phyloP scores from a whole-genome alignment of 2,113 vertebrate genomes.

The Sitta europaea region DNA sequence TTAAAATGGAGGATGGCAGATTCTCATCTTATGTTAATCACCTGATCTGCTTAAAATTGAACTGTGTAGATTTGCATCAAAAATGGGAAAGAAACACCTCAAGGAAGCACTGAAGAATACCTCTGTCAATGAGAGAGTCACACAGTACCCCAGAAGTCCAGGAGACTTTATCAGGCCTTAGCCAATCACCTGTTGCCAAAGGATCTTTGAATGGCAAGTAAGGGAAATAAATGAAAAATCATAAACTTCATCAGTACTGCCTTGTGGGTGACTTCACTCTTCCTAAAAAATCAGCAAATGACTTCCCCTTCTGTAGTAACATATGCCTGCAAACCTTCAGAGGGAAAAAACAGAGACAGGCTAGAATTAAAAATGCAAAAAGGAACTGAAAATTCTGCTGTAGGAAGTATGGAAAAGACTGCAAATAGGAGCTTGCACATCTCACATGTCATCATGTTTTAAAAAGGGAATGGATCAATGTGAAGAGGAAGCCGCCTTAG shows the following conservation, averaged over 20 bases:
- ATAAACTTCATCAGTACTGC: not conserved
- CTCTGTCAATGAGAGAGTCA: not conserved
- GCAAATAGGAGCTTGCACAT: not conserved
- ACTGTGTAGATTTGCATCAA: not conserved
- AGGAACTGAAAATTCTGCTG: not conserved
- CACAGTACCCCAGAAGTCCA: not conserved
- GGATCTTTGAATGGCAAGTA: not conserved
- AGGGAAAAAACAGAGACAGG: not conserved
- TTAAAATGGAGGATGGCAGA: not conserved
- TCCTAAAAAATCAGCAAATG: not conserved
- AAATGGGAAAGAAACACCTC: not conserved
- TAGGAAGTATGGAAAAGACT: not conserved
- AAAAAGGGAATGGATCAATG: not conserved
- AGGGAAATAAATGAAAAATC: not conserved
- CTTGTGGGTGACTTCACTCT: not conserved
- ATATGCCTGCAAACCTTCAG: not conserved
- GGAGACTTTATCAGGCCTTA: not conserved
- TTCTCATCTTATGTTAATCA: not conserved
- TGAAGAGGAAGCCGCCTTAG: not conserved
- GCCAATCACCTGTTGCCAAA: not conserved
- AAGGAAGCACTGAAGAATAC: not conserved
- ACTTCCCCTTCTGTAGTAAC: not conserved
- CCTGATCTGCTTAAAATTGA: not conserved
- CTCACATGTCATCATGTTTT: not conserved
- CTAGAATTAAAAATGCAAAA: constrained; percentile 2